Evolutionary conservation across 2,797 vertebrate species (phyloP), one percentile per base, ranked within the genome.

Genomic region (Arrhamphus sclerolepis): DNA sequence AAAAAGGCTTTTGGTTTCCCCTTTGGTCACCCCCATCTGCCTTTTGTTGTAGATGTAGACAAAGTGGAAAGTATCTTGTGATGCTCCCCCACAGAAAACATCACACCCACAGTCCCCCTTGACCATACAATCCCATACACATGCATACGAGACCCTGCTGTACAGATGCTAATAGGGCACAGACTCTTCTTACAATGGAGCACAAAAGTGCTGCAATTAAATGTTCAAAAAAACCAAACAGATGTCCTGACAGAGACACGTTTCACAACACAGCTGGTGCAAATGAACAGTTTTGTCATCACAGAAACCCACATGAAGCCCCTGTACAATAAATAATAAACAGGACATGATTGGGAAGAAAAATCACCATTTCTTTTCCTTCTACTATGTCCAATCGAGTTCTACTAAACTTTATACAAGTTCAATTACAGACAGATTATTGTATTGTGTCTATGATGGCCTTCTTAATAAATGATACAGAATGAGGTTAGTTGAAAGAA

Each of bases 161-260:
- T 75, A 69, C 41, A 70, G 46, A 82, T 74, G 80, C 66, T 71
- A 76, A 87, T 71, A 38, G 68, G 61, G 43, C 49, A 22, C 41
- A 34, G 31, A 40, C 34, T 18, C 41, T 31, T 28, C 24, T 62
- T 21, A 53, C 54, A 58, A 55, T 10, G 56, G 24, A 67, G 57
- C 58, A 48, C 18, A 55, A 64, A 46, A 50, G 20, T 42, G 20
- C 28, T 53, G 19, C 18, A 46, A 58, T 60, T 55, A 56, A 53
- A 71, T 46, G 63, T 66, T 66, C 38, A 67, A 46, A 50, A 64
- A 34, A 51, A 38, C 18, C 59, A 38, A 38, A 14, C 34, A 38
- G 13, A 38, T 38, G 34, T 38, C 34, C 14, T 38, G 14, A 38
- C 11, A 16, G 4, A 13, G 34, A 38, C 13, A 8, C 34, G 4